Evolutionary conservation across 2,113 vertebrate species (phyloP), one percentile per base, ranked within the genome.

Genomic region (Pedionomus torquatus): DNA sequence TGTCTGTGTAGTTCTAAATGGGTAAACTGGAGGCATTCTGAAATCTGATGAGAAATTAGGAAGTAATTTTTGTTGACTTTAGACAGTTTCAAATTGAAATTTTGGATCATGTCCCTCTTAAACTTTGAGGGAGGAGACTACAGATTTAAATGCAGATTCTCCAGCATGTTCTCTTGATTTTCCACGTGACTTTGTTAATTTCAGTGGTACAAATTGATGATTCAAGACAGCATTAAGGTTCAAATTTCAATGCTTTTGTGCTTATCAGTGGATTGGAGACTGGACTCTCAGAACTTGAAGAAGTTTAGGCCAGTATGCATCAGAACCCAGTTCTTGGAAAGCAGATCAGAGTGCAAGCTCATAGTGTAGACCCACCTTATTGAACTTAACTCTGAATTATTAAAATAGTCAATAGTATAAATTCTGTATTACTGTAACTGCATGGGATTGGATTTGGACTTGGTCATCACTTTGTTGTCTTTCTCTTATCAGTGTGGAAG

Each of bases 401-500:
- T 52, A 66, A 88, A 77, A 86, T 43, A 70, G 26, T 44, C 48
- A 49, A 2, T 19, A 81, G 13, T 6, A 7, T 64, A 55, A 63
- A 65, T 60, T 68, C 21, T 52, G 15, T 41, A 15, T 71, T 92
- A 78, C 25, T 82, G 9, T 82, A 48, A 48, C 13, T 79, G 15
- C 41, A 24, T 66, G 65, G 41, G 35, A 33, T 17, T 68, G 10
- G 21, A 65, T 87, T 87, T 82, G 19, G 24, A 71, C 26, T 82
- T 60, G 10, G 11, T 93, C 31, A 92, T 20, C 44, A 20, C 39
- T 82, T 92, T 21, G 14, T 61, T 84, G 11, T 79, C 68, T 94
- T 75, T 94, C 51, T 95, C 35, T 94, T 48, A 43, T 39, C 83
- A 99, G 99, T 55, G 99, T 99, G 95, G 99, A 99, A 43, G 99